Evolutionary conservation across 1,140 invertebrate genomes (phyloP).

Genomic region (Pseudomyrmex pallidus): DNA sequence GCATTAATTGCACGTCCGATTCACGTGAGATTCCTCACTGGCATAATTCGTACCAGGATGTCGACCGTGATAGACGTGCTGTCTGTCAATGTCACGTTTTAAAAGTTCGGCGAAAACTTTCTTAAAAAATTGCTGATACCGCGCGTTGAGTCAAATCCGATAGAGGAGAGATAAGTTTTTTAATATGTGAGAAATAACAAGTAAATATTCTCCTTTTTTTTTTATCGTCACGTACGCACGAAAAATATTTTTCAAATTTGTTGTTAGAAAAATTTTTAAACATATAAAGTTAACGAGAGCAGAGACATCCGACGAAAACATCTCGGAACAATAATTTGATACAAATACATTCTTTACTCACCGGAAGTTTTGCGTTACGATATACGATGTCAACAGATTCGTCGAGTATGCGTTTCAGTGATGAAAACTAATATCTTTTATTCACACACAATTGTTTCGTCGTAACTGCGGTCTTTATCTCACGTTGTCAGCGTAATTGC

Average conservation of each 20-base stretch:
- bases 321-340: neutral
- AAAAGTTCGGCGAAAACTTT: constrained; percentile 39
- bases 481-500: constrained; percentile 20
- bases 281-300: neutral
- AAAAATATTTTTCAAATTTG: neutral
- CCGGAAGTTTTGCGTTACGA: constrained; percentile 1
- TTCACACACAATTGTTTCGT: constrained; percentile 32
- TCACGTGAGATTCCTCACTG: constrained; percentile 45
- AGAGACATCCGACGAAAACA: too few relatives aligned
- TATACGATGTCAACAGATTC: constrained; percentile 25
- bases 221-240: neutral
- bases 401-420: neutral
- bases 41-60: constrained; percentile 44
- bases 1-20: constrained; percentile 59
- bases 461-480: constrained; percentile 6
- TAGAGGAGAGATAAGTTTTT: constrained; percentile 11
- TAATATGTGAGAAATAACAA: constrained; percentile 2
- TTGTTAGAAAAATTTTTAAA: neutral
- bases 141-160: constrained; percentile 22
- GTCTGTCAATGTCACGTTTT: constrained; percentile 44
- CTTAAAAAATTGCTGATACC: constrained; percentile 33
- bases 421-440: constrained; percentile 29
- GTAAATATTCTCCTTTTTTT: neutral
- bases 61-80: constrained; percentile 51
- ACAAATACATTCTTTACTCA: constrained; percentile 21